A percentile compares a stretch with the other conserved stretches of the same genome.
Conservation (phyloP, 1,140 invertebrate genomes). For the Cataglyphis hispanica region DNA sequence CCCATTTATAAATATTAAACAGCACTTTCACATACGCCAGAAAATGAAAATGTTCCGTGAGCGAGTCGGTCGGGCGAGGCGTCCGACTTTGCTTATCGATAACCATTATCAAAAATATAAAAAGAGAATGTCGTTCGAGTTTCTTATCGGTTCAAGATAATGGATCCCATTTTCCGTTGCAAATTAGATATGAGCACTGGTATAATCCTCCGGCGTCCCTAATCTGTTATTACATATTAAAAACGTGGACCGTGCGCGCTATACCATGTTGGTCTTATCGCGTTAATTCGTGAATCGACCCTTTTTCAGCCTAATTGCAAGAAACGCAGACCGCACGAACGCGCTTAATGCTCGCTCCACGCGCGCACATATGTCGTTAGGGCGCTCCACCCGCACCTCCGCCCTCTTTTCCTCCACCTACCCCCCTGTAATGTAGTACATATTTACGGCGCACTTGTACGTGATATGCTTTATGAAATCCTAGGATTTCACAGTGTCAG, state of each 20-base stretch:
- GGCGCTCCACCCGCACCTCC: not conserved
- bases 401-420: too few relatives aligned
- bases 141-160: constrained; percentile 54
- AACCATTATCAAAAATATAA: constrained; percentile 41
- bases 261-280: constrained; percentile 63
- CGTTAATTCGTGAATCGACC: constrained; percentile 68
- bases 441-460: constrained; percentile 47
- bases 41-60: constrained; percentile 7
- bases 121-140: not conserved
- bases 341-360: constrained; percentile 21
- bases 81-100: constrained; percentile 44
- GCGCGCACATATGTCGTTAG: constrained; percentile 9
- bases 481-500: constrained; percentile 63
- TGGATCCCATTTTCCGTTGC: constrained; percentile 56
- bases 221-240: constrained; percentile 57
- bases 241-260: constrained; percentile 54
- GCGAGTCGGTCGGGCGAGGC: not conserved
- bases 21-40: not conserved
- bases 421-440: constrained; percentile 33
- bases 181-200: constrained; percentile 49
- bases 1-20: constrained; percentile 23
- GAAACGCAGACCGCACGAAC: constrained; percentile 52
- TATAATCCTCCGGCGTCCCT: constrained; percentile 59
- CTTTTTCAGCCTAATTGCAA: constrained; percentile 54
- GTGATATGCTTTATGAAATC: constrained; percentile 58